These are phyloP conservation scores for Helobdella robusta DNA, from an alignment of 2,888 invertebrate species.

Conservation along the genomic window DNA sequence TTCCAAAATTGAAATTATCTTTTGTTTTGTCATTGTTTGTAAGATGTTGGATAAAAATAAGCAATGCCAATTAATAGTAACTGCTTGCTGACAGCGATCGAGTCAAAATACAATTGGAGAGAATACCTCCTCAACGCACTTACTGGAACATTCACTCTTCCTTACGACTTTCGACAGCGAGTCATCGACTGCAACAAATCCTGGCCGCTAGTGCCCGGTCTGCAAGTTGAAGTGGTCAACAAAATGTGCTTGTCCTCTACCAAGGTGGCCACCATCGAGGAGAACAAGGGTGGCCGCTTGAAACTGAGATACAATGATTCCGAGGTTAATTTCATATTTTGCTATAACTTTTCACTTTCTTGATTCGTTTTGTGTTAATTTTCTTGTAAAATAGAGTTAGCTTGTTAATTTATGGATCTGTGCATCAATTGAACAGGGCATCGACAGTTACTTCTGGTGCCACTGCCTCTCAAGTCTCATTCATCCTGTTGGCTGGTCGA, in stretches of 20 bases:
- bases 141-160: constrained; percentile 87
- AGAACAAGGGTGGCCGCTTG: constrained; percentile 81
- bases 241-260: constrained; percentile 89
- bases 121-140: constrained; percentile 81
- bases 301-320: constrained; percentile 66
- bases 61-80: too few species aligned
- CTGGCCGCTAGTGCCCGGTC: constrained; percentile 54
- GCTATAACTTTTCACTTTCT: background rate
- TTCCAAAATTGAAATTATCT: too few species aligned
- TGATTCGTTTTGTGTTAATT: background rate
- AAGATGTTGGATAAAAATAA: background rate
- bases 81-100: too few species aligned
- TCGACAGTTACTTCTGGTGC: constrained; percentile 74
- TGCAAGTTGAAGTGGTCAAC: constrained; percentile 85
- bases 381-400: background rate
- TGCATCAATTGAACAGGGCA: constrained; percentile 36
- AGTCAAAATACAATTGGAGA: constrained; percentile 97
- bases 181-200: constrained; percentile 49
- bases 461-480: constrained; percentile 87
- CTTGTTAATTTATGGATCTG: background rate
- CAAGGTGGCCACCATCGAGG: constrained; percentile 72
- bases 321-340: constrained; percentile 49
- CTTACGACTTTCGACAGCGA: constrained; percentile 81
- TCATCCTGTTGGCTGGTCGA: constrained; percentile 94
- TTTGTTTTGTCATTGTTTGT: background rate